Percentiles rank a stretch among this genome's conserved stretches.
Conservation (phyloP, 1,140 invertebrate species). For the Trinorchestia longiramus region DNA sequence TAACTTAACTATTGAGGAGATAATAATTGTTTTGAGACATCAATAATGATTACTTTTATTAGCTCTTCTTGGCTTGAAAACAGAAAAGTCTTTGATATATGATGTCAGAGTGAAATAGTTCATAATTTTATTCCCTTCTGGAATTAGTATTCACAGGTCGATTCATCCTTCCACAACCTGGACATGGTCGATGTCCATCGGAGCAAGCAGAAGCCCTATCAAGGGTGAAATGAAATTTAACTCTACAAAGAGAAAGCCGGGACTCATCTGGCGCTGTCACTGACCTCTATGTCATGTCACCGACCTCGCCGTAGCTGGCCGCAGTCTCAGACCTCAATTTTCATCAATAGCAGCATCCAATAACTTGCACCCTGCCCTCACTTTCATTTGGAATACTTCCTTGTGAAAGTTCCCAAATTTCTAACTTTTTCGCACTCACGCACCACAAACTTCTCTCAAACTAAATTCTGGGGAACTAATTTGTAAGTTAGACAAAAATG, state of each 20-base stretch:
- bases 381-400: constrained; percentile 26
- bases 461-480: background rate
- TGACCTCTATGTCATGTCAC: background rate
- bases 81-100: background rate
- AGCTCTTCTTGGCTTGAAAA: background rate
- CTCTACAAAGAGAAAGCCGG: background rate
- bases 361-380: background rate
- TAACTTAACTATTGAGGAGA: background rate
- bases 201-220: background rate
- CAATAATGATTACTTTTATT: background rate
- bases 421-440: constrained; percentile 6
- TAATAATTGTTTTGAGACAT: background rate
- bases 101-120: background rate
- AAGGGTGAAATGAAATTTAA: constrained; percentile 2
- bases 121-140: background rate
- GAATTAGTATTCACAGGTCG: background rate
- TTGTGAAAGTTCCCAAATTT: background rate
- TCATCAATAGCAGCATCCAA: constrained; percentile 15
- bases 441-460: constrained; percentile 2
- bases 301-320: background rate
- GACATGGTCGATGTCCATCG: background rate
- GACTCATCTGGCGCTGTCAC: background rate
- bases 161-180: background rate
- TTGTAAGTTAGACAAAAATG: background rate
- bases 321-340: background rate